phyloP scores from a whole-genome alignment of 2,797 vertebrate genomes.

The Enteromius fasciolatus region DNA sequence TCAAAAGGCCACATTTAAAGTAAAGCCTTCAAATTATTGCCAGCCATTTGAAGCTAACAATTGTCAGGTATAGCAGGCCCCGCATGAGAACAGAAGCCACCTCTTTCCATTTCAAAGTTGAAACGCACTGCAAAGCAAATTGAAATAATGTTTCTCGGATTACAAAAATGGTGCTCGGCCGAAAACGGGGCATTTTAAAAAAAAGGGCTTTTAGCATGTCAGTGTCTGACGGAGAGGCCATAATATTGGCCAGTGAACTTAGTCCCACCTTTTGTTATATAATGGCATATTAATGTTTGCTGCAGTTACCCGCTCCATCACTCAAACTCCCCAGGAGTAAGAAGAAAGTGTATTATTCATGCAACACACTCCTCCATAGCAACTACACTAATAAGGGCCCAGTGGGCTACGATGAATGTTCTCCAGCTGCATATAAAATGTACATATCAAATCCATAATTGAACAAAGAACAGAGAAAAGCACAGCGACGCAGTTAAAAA shows the following conservation, averaged over 20 bases:
- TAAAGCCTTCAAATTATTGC: slow-evolving; percentile 4
- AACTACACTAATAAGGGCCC: slow-evolving; percentile 54
- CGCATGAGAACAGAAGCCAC: slow-evolving; percentile 23
- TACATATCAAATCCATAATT: slow-evolving; percentile 48
- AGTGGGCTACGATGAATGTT: slow-evolving; percentile 35
- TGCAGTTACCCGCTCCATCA: slow-evolving; percentile 37
- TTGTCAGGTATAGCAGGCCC: neutral
- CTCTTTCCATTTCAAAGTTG: slow-evolving; percentile 22
- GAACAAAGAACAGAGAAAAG: slow-evolving; percentile 42
- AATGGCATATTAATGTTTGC: slow-evolving; percentile 42
- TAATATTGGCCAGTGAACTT: slow-evolving; percentile 32
- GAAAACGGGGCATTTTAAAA: slow-evolving; percentile 26
- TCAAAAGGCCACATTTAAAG: slow-evolving; percentile 7
- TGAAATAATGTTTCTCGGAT: slow-evolving; percentile 33
- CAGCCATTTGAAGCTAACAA: neutral
- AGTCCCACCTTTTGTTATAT: slow-evolving; percentile 37
- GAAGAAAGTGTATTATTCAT: slow-evolving; percentile 47
- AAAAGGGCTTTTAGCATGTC: slow-evolving; percentile 51
- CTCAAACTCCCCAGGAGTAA: slow-evolving; percentile 38
- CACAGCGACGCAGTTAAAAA: slow-evolving; percentile 13
- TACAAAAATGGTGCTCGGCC: slow-evolving; percentile 15
- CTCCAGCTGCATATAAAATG: slow-evolving; percentile 46
- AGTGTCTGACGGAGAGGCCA: slow-evolving; percentile 41
- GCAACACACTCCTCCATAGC: slow-evolving; percentile 37
- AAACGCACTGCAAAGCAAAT: slow-evolving; percentile 25